phyloP scores from a whole-genome alignment of 2,797 vertebrate genomes.

The Pagetopsis macropterus region DNA sequence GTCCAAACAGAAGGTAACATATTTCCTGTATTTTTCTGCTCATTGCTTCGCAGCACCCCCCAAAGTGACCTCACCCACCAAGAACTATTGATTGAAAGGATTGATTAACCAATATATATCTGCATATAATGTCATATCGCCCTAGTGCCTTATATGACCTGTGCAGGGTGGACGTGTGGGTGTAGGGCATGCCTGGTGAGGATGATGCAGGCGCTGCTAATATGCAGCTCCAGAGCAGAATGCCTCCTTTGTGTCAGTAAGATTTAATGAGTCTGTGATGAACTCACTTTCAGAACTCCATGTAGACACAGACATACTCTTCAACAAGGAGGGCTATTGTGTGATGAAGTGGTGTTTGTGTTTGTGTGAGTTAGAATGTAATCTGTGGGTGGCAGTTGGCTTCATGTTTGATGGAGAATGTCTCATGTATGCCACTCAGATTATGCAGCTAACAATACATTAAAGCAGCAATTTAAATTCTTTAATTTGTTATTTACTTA shows the following conservation, averaged over 20 bases:
- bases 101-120: not conserved
- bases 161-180: conserved; percentile 24
- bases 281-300: conserved; percentile 37
- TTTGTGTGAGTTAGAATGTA: conserved; percentile 37
- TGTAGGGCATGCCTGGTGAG: conserved; percentile 28
- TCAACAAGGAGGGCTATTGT: conserved; percentile 75
- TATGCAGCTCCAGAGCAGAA: conserved; percentile 67
- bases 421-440: conserved; percentile 19
- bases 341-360: conserved; percentile 25
- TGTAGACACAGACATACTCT: conserved; percentile 54
- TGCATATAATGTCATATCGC: not conserved
- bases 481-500: not conserved
- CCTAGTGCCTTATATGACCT: conserved; percentile 35
- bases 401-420: conserved; percentile 45
- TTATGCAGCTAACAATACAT: conserved; percentile 11
- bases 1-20: not conserved
- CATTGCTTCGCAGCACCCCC: not conserved
- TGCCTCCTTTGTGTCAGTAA: conserved; percentile 74
- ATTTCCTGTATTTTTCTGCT: not conserved
- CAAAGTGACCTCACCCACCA: not conserved
- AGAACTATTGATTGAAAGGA: not conserved
- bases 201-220: conserved; percentile 55
- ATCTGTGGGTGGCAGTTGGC: conserved; percentile 51
- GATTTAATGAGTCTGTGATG: conserved; percentile 78
- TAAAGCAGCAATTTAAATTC: conserved; percentile 16